Base-by-base conservation (phyloP, 2,113 vertebrate genomes). In the Leiothrix lutea region DNA sequence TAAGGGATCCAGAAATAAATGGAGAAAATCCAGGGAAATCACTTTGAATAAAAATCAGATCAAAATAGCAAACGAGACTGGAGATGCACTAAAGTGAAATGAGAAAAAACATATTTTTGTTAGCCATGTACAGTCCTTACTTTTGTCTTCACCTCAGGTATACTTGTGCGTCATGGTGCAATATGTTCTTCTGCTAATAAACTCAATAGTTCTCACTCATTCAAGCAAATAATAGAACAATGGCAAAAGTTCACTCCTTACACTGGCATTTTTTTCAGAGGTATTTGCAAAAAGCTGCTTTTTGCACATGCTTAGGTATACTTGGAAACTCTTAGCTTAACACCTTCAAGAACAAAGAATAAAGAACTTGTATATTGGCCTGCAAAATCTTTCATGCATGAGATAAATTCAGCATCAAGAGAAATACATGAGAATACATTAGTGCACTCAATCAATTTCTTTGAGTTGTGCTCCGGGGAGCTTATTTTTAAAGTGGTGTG, bases 361-460 rank as follows among this genome's bases (percentile, higher is more conserved):
- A 54, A 86, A 48, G 35, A 81, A 79, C 14, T 50, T 73, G 25
- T 86, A 33, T 66, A 62, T 64, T 66, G 57, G 14, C 26, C 50
- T 73, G 86, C 38, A 66, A 94, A 89, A 62, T 42, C 64, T 62
- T 82, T 89, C 86, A 73, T 73, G 92, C 89, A 56, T 94, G 74
- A 92, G 61, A 57, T 28, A 94, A 85, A 85, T 65, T 88, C 57
- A 73, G 35, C 66, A 85, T 72, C 84, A 73, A 89, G 84, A 93
- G 70, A 57, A 96, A 94, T 51, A 64, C 50, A 67, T 83, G 80
- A 94, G 92, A 85, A 87, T 87, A 85, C 45, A 70, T 90, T 89
- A 87, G 66, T 62, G 66, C 58, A 73, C 92, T 94, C 86, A 89
- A 79, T 92, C 86, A 96, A n/a, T 85, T 94, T 87, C 42, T 88